Base-by-base conservation (phyloP, 2,797 vertebrate genomes). In the Jordanella pulchra region DNA sequence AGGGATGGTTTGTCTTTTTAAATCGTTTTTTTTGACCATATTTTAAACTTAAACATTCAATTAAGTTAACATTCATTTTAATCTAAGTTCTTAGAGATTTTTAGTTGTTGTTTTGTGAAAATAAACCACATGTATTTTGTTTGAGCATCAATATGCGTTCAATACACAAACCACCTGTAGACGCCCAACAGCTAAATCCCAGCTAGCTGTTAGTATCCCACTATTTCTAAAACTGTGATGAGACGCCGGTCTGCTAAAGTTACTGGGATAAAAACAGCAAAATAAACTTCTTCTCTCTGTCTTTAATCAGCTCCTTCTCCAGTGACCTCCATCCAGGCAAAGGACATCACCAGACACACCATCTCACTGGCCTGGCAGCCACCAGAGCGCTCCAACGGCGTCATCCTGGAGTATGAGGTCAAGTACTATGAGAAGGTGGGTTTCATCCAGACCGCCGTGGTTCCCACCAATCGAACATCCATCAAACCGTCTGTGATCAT, bases 361-460 rank as follows among this genome's bases (percentile, higher is more conserved):
- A 97, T 99, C 84, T 95, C 96, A 3, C 90, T 99, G 89, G 93
- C 95, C 53, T 99, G 98, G 98, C 93, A 97, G 85, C 96, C 97
- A 32, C 98, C 98, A 0, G 97, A 98, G 50, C 93, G 97, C 42
- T 96, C 97, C 89, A 99, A 99, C 3, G 98, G 98, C 30, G 97
- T 98, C 77, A 99, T 98, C 85, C 89, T 99, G 86, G 98, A 99
- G 81, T 99, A 99, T 10, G 97, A 99, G 91, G 96, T 99, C 93
- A 99, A 99, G 84, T 99, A 99, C 87, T 99, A 98, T 4, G 97
- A 99, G 85, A 99, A 99, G 97, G 97, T 99, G 93, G 89, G 83
- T 28, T 23, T 23, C 21, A 21, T 32, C 2, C 11, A 64, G 30
- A 48, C 73, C 83, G 48, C 47, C 27, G 28, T 23, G 0, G 11